Evolutionary conservation across 2,113 vertebrate species (phyloP).

Genomic region (Sisor rabdophorus): DNA sequence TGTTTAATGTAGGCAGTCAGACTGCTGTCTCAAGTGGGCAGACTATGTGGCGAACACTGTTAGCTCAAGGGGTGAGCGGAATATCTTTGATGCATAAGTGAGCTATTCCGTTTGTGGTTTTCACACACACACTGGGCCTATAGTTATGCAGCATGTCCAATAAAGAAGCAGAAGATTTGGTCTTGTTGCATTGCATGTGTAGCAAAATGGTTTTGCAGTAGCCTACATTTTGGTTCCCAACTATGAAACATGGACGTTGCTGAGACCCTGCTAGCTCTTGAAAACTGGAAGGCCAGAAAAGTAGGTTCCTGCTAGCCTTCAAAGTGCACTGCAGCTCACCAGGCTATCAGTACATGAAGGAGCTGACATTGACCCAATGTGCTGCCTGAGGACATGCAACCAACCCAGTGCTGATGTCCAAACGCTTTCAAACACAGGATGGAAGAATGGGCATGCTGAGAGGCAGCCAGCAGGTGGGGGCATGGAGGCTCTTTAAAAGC

Average conservation of each 20-base stretch:
- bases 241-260: neutral
- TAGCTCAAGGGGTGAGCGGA: conserved; percentile 33
- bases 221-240: neutral
- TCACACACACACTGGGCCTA: conserved; percentile 21
- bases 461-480: conserved; percentile 29
- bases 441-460: conserved; percentile 21
- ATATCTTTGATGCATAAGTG: conserved; percentile 39
- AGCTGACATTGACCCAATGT: conserved; percentile 10
- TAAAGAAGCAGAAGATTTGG: conserved; percentile 8
- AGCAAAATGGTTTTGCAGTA: conserved; percentile 16
- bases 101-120: conserved; percentile 32
- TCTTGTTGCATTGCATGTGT: neutral
- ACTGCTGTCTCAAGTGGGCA: conserved; percentile 32
- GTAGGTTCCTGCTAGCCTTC: neutral
- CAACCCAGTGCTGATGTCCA: neutral
- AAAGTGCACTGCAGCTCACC: neutral
- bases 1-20: conserved; percentile 36
- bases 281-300: neutral
- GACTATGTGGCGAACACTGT: conserved; percentile 12
- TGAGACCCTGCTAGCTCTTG: neutral
- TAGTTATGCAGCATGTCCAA: conserved; percentile 27
- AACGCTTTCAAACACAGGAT: neutral
- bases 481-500: conserved; percentile 44
- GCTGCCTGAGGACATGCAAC: neutral
- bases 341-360: neutral